Base-by-base conservation (phyloP, 2,888 invertebrate species). In the Zaprionus lineosus region DNA sequence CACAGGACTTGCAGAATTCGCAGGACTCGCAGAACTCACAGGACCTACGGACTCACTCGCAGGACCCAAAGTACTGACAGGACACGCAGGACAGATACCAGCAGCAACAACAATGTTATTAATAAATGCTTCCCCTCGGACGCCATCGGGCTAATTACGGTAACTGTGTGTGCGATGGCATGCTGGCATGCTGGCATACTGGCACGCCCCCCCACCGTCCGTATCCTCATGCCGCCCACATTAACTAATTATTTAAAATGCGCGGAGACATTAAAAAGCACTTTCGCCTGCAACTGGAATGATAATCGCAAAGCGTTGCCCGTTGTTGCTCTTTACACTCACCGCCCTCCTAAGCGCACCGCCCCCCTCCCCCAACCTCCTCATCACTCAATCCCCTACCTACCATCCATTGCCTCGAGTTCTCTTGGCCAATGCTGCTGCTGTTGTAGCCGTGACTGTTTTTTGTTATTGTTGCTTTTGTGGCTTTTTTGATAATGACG, bases 221-320 rank as follows among this genome's bases (percentile, higher is more conserved):
- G n/a, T n/a, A n/a, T n/a, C 46, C 21, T 16, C 36, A n/a, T 9
- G 34, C 53, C 60, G 60, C 60, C 51, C 58, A 57, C 76, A 61
- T 83, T 59, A 74, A 72, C 85, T 79, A 84, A 79, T 79, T 79
- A 77, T 84, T 79, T 84, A 82, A 82, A 79, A 79, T 79, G 85
- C 78, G 78, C 71, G 48, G 55, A 61, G 85, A 84, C 78, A 79
- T 79, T 79, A 79, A 79, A 84, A 84, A 82, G 85, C 78, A 79
- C 78, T 79, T 82, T 84, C 55, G 63, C 59, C 64, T 3, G 50
- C 24, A 63, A 47, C 58, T 57, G 59, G 57, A 77, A 77, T 84
- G 81, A 75, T 77, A 84, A 76, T 84, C 84, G 76, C 61, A 41
- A 41, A 65, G 69, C 62, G 83, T 5, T 56, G 37, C 47, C 44